Percentiles rank a stretch among this genome's conserved stretches.
These are phyloP conservation scores for Phenganax marumi DNA, from an alignment of 92 coral and sea anemone species.

Conservation along the genomic window DNA sequence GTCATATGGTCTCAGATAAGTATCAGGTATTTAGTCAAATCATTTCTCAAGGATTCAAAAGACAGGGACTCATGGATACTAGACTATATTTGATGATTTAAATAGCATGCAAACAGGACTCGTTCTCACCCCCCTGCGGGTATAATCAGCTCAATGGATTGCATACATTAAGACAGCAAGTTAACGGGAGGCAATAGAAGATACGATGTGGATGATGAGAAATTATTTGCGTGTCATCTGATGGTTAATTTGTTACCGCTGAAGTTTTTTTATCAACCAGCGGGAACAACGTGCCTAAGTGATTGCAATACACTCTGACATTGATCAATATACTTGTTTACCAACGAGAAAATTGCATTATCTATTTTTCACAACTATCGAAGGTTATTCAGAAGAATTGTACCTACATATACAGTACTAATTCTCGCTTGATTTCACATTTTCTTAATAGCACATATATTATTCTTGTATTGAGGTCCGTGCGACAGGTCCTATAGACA, in stretches of 20 bases:
- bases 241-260: slow-evolving; percentile 39
- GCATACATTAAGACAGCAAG: no score
- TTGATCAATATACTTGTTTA: slow-evolving; percentile 8
- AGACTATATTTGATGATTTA: no score
- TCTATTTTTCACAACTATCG: no score
- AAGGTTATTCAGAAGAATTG: no score
- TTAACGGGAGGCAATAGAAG: no score
- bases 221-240: slow-evolving; percentile 97
- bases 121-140: no score
- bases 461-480: slow-evolving; percentile 66
- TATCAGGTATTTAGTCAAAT: slow-evolving; percentile 67
- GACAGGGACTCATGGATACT: not conserved
- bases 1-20: slow-evolving; percentile 99
- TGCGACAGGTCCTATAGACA: slow-evolving; percentile 93
- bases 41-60: not conserved
- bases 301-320: slow-evolving; percentile 69
- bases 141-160: no score
- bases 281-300: slow-evolving; percentile 24
- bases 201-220: slow-evolving; percentile 70
- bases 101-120: no score
- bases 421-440: not conserved
- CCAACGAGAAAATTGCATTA: no score
- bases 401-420: not conserved
- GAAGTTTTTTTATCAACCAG: not conserved
- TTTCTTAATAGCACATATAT: not conserved